Evolutionary conservation across 2,888 invertebrate species (phyloP), one percentile per base, ranked within the genome.

Genomic region (Rotaria socialis): DNA sequence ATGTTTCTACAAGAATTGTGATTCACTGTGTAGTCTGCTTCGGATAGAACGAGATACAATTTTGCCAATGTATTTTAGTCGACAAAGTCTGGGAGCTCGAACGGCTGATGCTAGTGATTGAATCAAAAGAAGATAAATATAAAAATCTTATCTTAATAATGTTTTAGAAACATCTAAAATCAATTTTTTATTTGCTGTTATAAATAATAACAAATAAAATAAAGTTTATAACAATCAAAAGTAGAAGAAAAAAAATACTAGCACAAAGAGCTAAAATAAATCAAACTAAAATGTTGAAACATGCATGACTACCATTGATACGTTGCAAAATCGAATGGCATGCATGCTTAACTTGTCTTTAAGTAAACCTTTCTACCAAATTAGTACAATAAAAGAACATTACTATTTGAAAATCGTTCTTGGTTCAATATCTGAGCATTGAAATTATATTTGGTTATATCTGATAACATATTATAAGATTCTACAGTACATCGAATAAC

Each of bases 311-410:
- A 58, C 22, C 22, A n/a, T 27, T 27, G n/a, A 86, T 86, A 47
- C 86, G 47, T 60, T 87, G 24, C 19, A 80, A 50, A 47, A 87
- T 43, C 47, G 75, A 52, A 60, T 85, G 16, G 87, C 88, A 88
- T 52, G 87, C 88, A 67, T 60, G 84, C 35, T 87, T 41, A 22
- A 96, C 94, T 92, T 98, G 97, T 85, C 93, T 91, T 88, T 94
- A 93, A 0, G 97, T 97, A 90, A 94, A 94, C 60, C 95, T 94
- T 87, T 93, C 93, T 88, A 94, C 94, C 97, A 98, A 99, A 86
- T 94, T 92, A 0, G 96, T 94, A 88, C 94, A 96, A 89, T n/a
- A 99, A 94, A 0, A 96, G 94, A 0, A 98, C 94, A 90, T 97
- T 94, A 0, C 97, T 95, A 80, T 89, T 88, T 0, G 93, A 92